Base-by-base conservation (phyloP, 2,888 invertebrate species). In the Chydorus sphaericus region DNA sequence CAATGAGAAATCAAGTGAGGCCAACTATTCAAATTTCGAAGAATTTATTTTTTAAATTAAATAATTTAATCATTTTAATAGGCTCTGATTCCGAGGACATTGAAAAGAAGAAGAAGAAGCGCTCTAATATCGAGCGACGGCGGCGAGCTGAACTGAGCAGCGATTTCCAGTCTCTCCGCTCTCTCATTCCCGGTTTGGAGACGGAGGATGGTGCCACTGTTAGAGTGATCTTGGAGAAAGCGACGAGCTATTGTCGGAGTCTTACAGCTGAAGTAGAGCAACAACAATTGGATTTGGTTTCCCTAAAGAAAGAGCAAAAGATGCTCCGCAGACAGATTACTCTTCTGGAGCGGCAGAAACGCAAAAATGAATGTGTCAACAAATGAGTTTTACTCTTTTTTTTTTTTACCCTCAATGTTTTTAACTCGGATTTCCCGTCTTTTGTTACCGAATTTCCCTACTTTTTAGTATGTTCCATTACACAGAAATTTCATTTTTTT, bases 51-150 rank as follows among this genome's bases (percentile, higher is more conserved):
- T n/a, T n/a, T n/a, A n/a, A n/a, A n/a, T n/a, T n/a, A n/a, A n/a
- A n/a, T n/a, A n/a, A n/a, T n/a, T n/a, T n/a, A n/a, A n/a, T n/a
- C n/a, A n/a, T n/a, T n/a, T n/a, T n/a, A n/a, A n/a, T n/a, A 52
- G 63, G 63, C 29, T 65, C 66, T 50, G 73, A 74, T 62, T 69
- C 69, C 48, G 87, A 86, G 65, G 85, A 87, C 58, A 81, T 81
- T 53, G 75, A 78, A 60, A 86, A 86, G 65, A 87, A 87, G 66
- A 80, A 91, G 57, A 83, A 81, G 63, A 75, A 88, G 65, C 93
- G 93, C 74, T 93, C 93, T 70, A 85, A 89, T 68, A 87, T 92
- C 85, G 93, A 93, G 70, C 78, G 92, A 55, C 83, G 86, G 68
- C 76, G 93, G 62, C 80, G 93, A 62, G 85, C 90, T 63, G 89